Evolutionary conservation across 1,140 invertebrate genomes (phyloP), one percentile per base, ranked within the genome.

Genomic region (Cheumatopsyche charites): DNA sequence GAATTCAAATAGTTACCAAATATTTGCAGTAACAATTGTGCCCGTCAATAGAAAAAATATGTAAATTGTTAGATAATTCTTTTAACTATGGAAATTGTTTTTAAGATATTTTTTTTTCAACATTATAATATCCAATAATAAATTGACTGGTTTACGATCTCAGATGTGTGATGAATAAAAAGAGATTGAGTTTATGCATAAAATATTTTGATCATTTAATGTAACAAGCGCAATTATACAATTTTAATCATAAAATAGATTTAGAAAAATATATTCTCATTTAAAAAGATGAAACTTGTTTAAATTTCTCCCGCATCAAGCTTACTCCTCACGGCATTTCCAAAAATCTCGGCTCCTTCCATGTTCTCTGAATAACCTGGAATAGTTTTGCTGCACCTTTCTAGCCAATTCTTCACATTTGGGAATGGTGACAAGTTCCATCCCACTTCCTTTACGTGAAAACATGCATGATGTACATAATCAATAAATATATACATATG

Each of bases 341-440:
- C 86, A 81, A 85, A 87, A 26, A 76, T 52, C 72, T 84, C 82
- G 17, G 87, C 87, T 47, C 87, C 87, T 73, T 80, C 80, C 62
- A 84, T 75, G 77, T 87, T 88, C 78, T 87, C 86, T 58, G 75
- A 78, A 77, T 83, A 87, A 17, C 82, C 82, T 15, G 86, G 86
- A 70, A 88, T 80, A 19, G 78, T 75, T 62, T 80, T 71, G 19
- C 76, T 74, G 76, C 90, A 90, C 49, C 85, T 82, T 9, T 87
- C 83, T 58, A 89, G 79, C 90, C 91, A 94, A 11, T 80, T 80
- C 9, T 82, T 76, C 13, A 93, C 86, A 77, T 91, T 90, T 5
- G 87, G 84, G 77, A 87, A 92, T 63, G 84, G 80, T n/a, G 85
- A 78, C 17, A 91, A 82, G 76, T 90, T 87, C 83, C 89, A 89